A percentile compares a stretch with the other conserved stretches of the same genome.
Conservation (phyloP, 2,888 invertebrate genomes). For the Lissocephala sabroskyi region DNA sequence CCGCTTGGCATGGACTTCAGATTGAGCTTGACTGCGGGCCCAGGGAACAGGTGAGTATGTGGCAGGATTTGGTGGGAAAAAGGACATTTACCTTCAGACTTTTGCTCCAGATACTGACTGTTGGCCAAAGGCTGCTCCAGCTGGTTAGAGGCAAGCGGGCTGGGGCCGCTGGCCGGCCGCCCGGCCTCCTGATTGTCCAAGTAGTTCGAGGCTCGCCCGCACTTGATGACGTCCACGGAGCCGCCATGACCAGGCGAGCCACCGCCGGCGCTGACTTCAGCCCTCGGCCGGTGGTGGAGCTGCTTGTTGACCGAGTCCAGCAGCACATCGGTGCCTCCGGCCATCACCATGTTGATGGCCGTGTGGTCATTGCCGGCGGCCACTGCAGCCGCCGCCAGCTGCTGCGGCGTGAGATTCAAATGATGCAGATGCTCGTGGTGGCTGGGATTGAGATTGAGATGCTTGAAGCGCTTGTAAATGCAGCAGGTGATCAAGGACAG, state of each 20-base stretch:
- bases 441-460: slow-evolving; percentile 50
- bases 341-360: slow-evolving; percentile 4
- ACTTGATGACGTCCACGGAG: slow-evolving; percentile 15
- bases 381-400: slow-evolving; percentile 19
- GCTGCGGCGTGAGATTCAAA: slow-evolving; percentile 19
- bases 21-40: slow-evolving; percentile 22
- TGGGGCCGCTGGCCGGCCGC: background rate
- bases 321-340: slow-evolving; percentile 39
- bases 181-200: background rate
- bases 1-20: background rate
- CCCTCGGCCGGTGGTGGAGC: too few species aligned
- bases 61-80: background rate
- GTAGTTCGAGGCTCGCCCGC: slow-evolving; percentile 7
- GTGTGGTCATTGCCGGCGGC: slow-evolving; percentile 14
- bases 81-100: slow-evolving; percentile 16
- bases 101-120: slow-evolving; percentile 12
- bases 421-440: slow-evolving; percentile 53
- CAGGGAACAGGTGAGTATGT: background rate
- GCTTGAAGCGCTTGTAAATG: slow-evolving; percentile 62
- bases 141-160: background rate
- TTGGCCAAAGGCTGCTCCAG: background rate
- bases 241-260: slow-evolving; percentile 3
- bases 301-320: slow-evolving; percentile 16
- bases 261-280: background rate
- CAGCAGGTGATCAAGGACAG: slow-evolving; percentile 66